Percentiles rank a stretch among this genome's conserved stretches.
These are phyloP conservation scores for Drosophila kurseongensis DNA, from an alignment of 1,140 invertebrate genomes.

Conservation along the genomic window DNA sequence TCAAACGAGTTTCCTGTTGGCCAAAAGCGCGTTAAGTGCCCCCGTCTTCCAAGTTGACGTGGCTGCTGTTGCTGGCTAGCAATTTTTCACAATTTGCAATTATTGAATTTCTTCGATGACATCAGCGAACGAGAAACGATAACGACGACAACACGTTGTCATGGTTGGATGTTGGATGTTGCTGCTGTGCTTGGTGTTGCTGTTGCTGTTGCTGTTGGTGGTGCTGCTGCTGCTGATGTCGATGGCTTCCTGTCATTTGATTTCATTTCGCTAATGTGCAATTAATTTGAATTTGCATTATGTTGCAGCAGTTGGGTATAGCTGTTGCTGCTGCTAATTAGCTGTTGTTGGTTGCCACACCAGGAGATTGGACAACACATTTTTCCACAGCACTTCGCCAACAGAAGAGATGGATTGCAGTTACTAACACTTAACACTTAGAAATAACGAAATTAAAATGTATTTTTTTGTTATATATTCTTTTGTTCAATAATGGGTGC, in stretches of 20 bases:
- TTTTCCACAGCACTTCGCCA: not conserved
- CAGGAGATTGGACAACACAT: slow-evolving; percentile 9
- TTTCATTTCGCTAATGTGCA: slow-evolving; percentile 61
- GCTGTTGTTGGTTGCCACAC: slow-evolving; percentile 33
- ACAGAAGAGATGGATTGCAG: slow-evolving; percentile 1
- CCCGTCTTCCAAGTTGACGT: slow-evolving; percentile 4
- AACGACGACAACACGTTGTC: slow-evolving; percentile 26
- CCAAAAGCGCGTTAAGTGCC: slow-evolving; percentile 65
- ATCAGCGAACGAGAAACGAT: slow-evolving; percentile 43
- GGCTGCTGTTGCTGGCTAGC: slow-evolving; percentile 31
- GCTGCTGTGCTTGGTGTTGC: slow-evolving; percentile 4
- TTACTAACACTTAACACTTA: too few species aligned
- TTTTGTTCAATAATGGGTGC: too few species aligned
- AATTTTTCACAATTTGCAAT: slow-evolving; percentile 74
- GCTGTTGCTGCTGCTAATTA: slow-evolving; percentile 49
- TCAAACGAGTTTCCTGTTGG: slow-evolving; percentile 64
- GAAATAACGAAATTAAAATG: too few species aligned
- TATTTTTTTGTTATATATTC: too few species aligned
- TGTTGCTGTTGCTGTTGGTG: not conserved
- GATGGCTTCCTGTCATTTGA: slow-evolving; percentile 67
- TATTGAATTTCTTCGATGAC: slow-evolving; percentile 72
- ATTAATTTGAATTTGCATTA: slow-evolving; percentile 65
- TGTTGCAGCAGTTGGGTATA: slow-evolving; percentile 20
- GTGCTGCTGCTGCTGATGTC: slow-evolving; percentile 12
- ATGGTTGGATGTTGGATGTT: slow-evolving; percentile 19